phyloP scores from a whole-genome alignment of 1,140 invertebrate genomes.

The Hylaeus volcanicus region DNA sequence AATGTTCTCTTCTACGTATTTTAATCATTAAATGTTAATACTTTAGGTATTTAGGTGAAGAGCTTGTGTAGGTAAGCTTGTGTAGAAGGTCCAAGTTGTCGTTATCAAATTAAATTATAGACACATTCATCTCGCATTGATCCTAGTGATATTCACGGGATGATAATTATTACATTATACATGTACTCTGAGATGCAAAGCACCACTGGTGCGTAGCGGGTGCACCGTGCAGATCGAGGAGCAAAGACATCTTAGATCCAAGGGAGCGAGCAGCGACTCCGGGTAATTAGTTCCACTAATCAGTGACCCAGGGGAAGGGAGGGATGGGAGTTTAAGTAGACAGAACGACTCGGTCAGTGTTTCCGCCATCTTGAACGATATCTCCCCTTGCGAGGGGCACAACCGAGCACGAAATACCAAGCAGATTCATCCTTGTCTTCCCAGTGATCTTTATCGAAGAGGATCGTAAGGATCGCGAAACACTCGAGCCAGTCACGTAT shows the following conservation, averaged over 20 bases:
- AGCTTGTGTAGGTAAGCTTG: no score
- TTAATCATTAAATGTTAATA: no score
- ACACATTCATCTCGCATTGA: no score
- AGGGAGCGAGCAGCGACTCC: slow-evolving; percentile 62
- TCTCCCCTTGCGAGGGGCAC: slow-evolving; percentile 49
- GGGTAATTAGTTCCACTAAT: slow-evolving; percentile 75
- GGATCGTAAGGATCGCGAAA: background rate
- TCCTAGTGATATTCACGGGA: no score
- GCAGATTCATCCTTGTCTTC: slow-evolving; percentile 48
- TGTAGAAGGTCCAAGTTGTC: no score
- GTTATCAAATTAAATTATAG: no score
- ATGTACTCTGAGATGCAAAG: slow-evolving; percentile 27
- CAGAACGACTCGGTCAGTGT: slow-evolving; percentile 41
- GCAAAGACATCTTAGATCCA: slow-evolving; percentile 64
- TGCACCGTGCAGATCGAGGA: slow-evolving; percentile 58
- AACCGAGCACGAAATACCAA: slow-evolving; percentile 20
- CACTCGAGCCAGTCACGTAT: background rate
- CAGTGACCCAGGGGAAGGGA: slow-evolving; percentile 56
- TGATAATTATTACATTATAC: background rate
- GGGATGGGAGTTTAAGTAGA: slow-evolving; percentile 47
- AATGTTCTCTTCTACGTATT: no score
- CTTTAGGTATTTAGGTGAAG: no score
- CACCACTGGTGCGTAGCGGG: slow-evolving; percentile 61
- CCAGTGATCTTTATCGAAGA: slow-evolving; percentile 34
- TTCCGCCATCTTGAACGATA: slow-evolving; percentile 58